These are phyloP conservation scores for Cryptotis parvus DNA, from an alignment of 2,113 vertebrate species.

Conservation along the genomic window DNA sequence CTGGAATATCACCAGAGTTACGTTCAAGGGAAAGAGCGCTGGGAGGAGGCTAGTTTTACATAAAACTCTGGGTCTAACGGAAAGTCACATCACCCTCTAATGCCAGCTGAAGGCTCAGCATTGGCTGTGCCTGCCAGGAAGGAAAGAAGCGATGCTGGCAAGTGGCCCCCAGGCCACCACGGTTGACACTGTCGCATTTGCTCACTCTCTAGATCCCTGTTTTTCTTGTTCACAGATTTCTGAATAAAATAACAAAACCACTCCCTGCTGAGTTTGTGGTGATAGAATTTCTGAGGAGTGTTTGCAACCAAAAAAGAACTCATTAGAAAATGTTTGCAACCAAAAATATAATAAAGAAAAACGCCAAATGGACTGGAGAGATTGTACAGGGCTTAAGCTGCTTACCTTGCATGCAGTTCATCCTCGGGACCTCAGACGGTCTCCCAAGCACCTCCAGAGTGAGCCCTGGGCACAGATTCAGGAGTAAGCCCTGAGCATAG, in stretches of 20 bases:
- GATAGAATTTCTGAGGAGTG: constrained; percentile 6
- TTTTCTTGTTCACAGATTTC: constrained; percentile 48
- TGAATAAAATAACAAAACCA: constrained; percentile 28
- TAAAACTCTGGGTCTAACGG: neutral
- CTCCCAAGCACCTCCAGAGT: too few relatives aligned
- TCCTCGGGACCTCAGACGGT: too few relatives aligned
- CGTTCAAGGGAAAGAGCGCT: neutral
- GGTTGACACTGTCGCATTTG: neutral
- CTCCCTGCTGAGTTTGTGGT: neutral
- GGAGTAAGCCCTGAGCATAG: too few relatives aligned
- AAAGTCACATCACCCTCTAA: neutral
- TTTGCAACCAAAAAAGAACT: constrained; percentile 55
- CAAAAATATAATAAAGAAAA: too few relatives aligned
- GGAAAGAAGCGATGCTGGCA: neutral
- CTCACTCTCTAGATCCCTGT: neutral
- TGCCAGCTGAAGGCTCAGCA: neutral
- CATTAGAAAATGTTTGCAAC: neutral
- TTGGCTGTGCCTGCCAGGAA: neutral
- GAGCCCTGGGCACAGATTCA: too few relatives aligned
- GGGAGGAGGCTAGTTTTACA: neutral
- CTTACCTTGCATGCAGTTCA: too few relatives aligned
- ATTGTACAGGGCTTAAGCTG: too few relatives aligned
- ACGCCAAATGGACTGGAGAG: too few relatives aligned
- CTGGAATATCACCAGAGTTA: neutral
- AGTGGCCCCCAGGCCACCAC: neutral